Evolutionary conservation across 2,113 vertebrate genomes (phyloP), one percentile per base, ranked within the genome.

Genomic region (Rutilus rutilus): DNA sequence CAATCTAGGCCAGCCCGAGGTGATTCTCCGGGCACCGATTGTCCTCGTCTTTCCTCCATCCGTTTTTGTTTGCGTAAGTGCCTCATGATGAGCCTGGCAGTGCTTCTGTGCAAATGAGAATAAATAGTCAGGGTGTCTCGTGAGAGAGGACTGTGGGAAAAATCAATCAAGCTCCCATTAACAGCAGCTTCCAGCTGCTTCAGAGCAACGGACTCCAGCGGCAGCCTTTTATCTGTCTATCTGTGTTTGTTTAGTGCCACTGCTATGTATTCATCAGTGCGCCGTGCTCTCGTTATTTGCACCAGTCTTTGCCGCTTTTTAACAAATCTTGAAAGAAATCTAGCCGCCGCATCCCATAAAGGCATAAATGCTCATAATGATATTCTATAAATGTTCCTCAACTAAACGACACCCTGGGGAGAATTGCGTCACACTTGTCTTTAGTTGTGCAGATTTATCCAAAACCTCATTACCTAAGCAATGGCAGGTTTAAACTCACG

Each of bases 151-250:
- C 79, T 45, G 65, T 86, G 82, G 78, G 79, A 86, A 62, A 80
- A 85, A 83, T 89, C 87, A 89, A 87, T 87, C 87, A 69, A 69
- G 79, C 36, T 76, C 86, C 86, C 50, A 87, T 89, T 89, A 89
- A 80, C 83, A 45, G 73, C 83, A 79, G 82, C 74, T 80, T 30
- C 79, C 75, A 83, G 88, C 86, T 81, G 88, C 84, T 82, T 57
- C 45, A 27, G 64, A 83, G 78, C 17, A 82, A 62, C 57, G 64
- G 75, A 81, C 36, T 79, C 74, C 64, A 85, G 65, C 25, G 1
- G 45, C 79, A 67, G 65, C 83, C 71, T 87, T 87, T 89, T 78
- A 87, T 87, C 86, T 86, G 82, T 62, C 78, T 85, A 64, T 86
- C 67, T 84, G 69, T 78, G 76, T 83, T 86, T 75, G 30, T 89